A percentile compares a stretch with the other conserved stretches of the same genome.
Evolutionary conservation across 2,113 vertebrate genomes (phyloP).

Genomic region (Thunnus maccoyii): DNA sequence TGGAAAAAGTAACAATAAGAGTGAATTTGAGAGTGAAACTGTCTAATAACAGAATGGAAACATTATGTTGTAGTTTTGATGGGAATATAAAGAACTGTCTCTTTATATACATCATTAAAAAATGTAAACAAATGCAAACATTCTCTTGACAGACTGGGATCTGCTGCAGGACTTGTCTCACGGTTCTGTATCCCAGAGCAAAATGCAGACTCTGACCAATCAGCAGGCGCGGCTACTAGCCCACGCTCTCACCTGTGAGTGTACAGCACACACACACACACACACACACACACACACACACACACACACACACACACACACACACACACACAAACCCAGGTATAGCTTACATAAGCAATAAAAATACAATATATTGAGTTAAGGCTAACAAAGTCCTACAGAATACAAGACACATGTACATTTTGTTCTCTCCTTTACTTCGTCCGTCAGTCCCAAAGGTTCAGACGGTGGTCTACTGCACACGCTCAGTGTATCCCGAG

Average conservation of each 20-base stretch:
- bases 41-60: neutral
- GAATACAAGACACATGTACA: neutral
- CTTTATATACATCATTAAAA: neutral
- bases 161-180: slow-evolving; percentile 88
- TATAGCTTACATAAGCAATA: too few species aligned
- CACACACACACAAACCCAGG: neutral
- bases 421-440: neutral
- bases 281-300: neutral
- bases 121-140: neutral
- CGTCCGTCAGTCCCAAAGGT: slow-evolving; percentile 88
- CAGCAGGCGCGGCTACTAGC: slow-evolving; percentile 86
- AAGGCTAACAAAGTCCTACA: too few species aligned
- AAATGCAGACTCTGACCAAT: slow-evolving; percentile 83
- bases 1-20: neutral
- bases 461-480: slow-evolving; percentile 93
- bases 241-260: slow-evolving; percentile 91
- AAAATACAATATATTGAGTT: too few species aligned
- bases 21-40: too few species aligned
- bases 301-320: neutral
- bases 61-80: neutral
- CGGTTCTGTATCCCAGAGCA: slow-evolving; percentile 86
- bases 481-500: slow-evolving; percentile 91
- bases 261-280: neutral
- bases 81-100: neutral
- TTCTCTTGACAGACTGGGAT: slow-evolving; percentile 85